Base-by-base conservation (phyloP, 1,140 invertebrate species). In the Drosophila neocordata region DNA sequence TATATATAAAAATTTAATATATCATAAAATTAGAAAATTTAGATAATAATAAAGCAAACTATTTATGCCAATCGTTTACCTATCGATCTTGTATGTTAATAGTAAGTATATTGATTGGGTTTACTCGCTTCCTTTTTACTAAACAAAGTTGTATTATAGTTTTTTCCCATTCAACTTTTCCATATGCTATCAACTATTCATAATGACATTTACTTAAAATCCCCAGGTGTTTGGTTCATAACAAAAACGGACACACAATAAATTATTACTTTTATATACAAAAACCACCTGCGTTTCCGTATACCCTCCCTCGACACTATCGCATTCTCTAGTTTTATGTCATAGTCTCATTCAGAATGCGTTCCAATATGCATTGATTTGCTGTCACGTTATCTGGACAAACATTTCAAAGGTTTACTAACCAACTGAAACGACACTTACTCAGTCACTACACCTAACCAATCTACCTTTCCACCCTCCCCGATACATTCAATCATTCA, bases 331-430 rank as follows among this genome's bases (percentile, higher is more conserved):
- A 24, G 11, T 27, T 9, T 6, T 11, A 34, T 55, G 52, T 13
- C 5, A 4, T 22, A n/a, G 34, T 59, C 44, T 52, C 59, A 74
- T 77, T 69, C 41, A 59, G 70, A 69, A 69, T 56, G 74, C 60
- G 68, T 74, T 87, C 78, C 74, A 78, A 72, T 87, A 82, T 87
- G 75, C 63, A 85, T 85, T 67, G 82, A 85, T 85, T 85, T 75
- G 52, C 78, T 88, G 83, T 85, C 83, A 76, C 70, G 56, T 71
- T 87, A 85, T 81, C 74, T 51, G 34, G 35, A 55, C 65, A 69
- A 82, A 70, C 79, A 69, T 78, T 74, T 79, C 64, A 67, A 60
- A 51, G 66, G 63, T 76, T 72, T 52, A 65, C 56, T 77, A 73
- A 80, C 62, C 44, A 67, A 52, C 55, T 57, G 58, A 37, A 15